Evolutionary conservation across 2,113 vertebrate species (phyloP), one percentile per base, ranked within the genome.

Genomic region (Lophochroa leadbeateri): DNA sequence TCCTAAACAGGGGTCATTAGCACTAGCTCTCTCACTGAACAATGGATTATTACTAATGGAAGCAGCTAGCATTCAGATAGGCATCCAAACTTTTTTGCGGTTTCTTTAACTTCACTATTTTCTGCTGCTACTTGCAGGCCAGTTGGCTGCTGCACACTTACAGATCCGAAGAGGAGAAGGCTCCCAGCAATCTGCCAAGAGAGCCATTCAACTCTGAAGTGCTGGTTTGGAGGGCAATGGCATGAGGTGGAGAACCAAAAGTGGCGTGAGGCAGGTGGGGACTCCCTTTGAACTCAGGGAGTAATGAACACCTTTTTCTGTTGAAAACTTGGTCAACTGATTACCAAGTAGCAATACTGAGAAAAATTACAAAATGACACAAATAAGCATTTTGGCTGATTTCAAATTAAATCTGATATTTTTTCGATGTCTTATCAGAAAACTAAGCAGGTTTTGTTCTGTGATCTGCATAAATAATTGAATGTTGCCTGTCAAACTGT

Each of bases 1-100:
- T 96, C 93, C 87, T 95, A 75, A 94, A 91, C 82, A 77, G 82
- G 87, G 87, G 82, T 96, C 92, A 94, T 94, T 94, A 97, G 88
- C 78, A 85, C n/a, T 61, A 82, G 87, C 72, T 94, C 90, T 82
- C 82, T 93, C 67, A 28, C 67, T 19, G 84, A 77, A 95, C 82
- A 96, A 91, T 94, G 74, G 67, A 53, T 95, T 88, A 96, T 88
- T 95, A 94, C 92, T 91, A 81, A 80, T 90, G 82, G 93, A 96
- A 95, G 87, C 82, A 90, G 84, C 84, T 85, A 94, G 77, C 37
- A 90, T 95, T 96, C 87, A 92, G 87, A 95, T 74, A 74, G 82
- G 63, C 95, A 90, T 90, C 87, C 84, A 90, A 94, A 88, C 84
- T 94, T 96, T 67, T 90, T 4, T 24, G 33, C 3, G 27, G 65